Base-by-base conservation (phyloP, 2,113 vertebrate genomes). In the Narcine bancroftii region DNA sequence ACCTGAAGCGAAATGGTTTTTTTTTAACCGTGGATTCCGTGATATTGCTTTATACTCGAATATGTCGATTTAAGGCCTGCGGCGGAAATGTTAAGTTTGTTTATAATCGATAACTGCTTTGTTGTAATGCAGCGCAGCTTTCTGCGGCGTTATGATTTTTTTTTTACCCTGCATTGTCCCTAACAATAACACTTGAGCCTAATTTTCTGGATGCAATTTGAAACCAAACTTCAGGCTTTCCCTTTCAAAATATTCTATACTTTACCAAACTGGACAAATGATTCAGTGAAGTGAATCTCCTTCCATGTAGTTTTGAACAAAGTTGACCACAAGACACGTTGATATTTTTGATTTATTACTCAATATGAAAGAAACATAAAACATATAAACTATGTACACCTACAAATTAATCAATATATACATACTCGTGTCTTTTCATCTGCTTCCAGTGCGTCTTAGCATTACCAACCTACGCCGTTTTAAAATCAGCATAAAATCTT, bases 311-410 rank as follows among this genome's bases (percentile, higher is more conserved):
- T 33, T 92, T 92, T 47, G 42, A 91, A 76, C 33, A 60, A 56
- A 15, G 92, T 93, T 94, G 95, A 94, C 96, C 94, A 96, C 96
- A 96, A 94, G 95, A 96, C 95, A 95, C 94, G 94, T 94, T 94
- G 94, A 97, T 93, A 36, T 96, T 96, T 96, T 95, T 96, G 95
- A 96, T 97, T 96, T 93, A 99, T 98, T 99, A 99, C 97, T 99
- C 97, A 97, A 96, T 98, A 97, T 97, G 97, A 97, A 97, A 97
- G 97, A 97, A 98, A 97, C 96, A 96, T 89, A 99, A 97, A 97
- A 96, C 98, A 99, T 99, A 99, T 97, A 99, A 99, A 98, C 97
- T 98, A 97, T 99, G 97, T 98, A 99, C 98, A 99, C 96, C 98
- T 98, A 97, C 98, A 91, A 98, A 97, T 98, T 96, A 96, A 96